These are phyloP conservation scores for Corvus cornix DNA, from an alignment of 2,113 vertebrate genomes.

Conservation along the genomic window DNA sequence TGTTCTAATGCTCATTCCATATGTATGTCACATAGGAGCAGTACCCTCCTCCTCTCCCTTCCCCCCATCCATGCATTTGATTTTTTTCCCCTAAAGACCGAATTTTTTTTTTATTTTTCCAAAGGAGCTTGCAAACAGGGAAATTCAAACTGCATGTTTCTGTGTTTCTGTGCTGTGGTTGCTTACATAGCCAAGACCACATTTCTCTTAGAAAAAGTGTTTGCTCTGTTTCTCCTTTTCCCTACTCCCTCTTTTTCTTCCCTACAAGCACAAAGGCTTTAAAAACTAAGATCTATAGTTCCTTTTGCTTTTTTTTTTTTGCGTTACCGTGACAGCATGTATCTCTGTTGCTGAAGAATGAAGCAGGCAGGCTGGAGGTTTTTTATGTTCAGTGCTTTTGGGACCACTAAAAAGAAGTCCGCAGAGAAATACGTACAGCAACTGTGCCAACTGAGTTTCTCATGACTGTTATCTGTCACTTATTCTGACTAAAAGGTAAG, in stretches of 20 bases:
- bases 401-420: slow-evolving; percentile 62
- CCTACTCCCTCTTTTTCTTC: slow-evolving; percentile 37
- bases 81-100: background rate
- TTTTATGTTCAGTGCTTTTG: slow-evolving; percentile 64
- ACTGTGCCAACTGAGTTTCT: slow-evolving; percentile 67
- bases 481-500: slow-evolving; percentile 76
- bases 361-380: slow-evolving; percentile 66
- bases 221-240: slow-evolving; percentile 26
- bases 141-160: slow-evolving; percentile 59
- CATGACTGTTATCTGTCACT: slow-evolving; percentile 64
- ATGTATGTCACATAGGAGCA: slow-evolving; percentile 80
- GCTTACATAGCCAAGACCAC: slow-evolving; percentile 30
- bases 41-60: slow-evolving; percentile 59
- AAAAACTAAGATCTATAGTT: slow-evolving; percentile 72
- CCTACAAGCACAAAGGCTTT: slow-evolving; percentile 70
- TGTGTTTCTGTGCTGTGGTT: slow-evolving; percentile 22
- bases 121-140: slow-evolving; percentile 36
- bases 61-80: slow-evolving; percentile 42
- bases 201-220: slow-evolving; percentile 53
- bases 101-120: background rate
- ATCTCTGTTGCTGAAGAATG: slow-evolving; percentile 69
- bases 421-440: slow-evolving; percentile 58
- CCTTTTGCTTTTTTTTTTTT: slow-evolving; percentile 46
- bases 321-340: slow-evolving; percentile 77
- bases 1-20: slow-evolving; percentile 81